Evolutionary conservation across 2,797 vertebrate species (phyloP), one percentile per base, ranked within the genome.

Genomic region (Kryptolebias ocellatus): DNA sequence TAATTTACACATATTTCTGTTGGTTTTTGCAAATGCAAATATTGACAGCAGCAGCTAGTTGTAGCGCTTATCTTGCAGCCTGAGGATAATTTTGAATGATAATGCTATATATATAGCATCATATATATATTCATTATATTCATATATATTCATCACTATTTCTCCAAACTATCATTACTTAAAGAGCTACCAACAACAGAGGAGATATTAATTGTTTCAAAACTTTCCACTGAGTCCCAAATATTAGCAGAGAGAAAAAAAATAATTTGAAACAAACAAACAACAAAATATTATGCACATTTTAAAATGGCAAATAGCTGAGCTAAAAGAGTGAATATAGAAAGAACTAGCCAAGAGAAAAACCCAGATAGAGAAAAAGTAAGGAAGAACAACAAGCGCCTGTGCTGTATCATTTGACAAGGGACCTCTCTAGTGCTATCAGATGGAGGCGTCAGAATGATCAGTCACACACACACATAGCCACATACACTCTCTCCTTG

Each of bases 381-480:
- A 24, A 77, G 62, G 87, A 89, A 69, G 92, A 90, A 90, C 83
- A 89, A 89, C 90, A 82, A 75, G 81, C 92, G 91, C 93, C 95
- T 96, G 95, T 88, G 92, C 88, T 93, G 83, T 87, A 94, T 98
- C 95, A 95, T 95, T 95, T 95, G 93, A 95, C 95, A 95, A 92
- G 91, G 80, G 87, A 89, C 87, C 95, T 95, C 94, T 94, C 90
- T 88, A 87, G 80, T 70, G 87, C 92, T 95, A 97, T 98, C 96
- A 95, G 94, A 95, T 94, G 62, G 74, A 94, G 94, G 94, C 90
- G 85, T 61, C 92, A 91, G 80, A 94, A 91, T 92, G 94, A 96
- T 94, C 92, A 93, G 91, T 95, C 94, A 92, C 92, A 85, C 83
- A 90, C 92, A 91, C 91, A 88, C 68, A 60, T 67, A 88, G 90